phyloP scores from a whole-genome alignment of 2,888 invertebrate genomes.

The Stratiomys singularior region DNA sequence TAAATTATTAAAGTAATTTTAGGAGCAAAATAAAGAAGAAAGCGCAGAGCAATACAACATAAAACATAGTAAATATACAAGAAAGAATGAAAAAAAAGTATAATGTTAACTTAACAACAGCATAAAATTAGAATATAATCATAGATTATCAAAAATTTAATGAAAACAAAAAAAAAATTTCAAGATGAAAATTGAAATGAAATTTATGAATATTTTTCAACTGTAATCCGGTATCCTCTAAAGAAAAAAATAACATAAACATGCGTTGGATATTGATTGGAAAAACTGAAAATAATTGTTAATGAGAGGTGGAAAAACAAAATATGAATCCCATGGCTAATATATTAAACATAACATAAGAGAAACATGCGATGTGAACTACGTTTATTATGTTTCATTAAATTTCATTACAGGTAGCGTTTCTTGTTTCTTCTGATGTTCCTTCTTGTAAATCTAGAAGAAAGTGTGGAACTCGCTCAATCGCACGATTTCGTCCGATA shows the following conservation, averaged over 20 bases:
- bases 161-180: neutral
- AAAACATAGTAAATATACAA: neutral
- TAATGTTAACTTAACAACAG: neutral
- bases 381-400: too few species aligned
- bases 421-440: too few species aligned
- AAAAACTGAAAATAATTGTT: neutral
- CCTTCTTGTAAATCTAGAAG: too few species aligned
- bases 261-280: neutral
- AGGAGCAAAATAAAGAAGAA: neutral
- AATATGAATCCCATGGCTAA: neutral
- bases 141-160: neutral
- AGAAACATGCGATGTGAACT: too few species aligned
- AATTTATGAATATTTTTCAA: neutral
- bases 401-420: too few species aligned
- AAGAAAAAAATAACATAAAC: neutral
- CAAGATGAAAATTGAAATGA: neutral
- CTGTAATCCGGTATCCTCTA: neutral
- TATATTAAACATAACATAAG: too few species aligned
- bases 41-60: slow-evolving; percentile 7
- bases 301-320: neutral
- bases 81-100: neutral
- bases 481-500: too few species aligned
- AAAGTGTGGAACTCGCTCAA: too few species aligned
- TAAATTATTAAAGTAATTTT: neutral
- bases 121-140: neutral